Evolutionary conservation across 37 sponge, comb jelly and placozoan species (phyloP).

Genomic region (Spongilla lacustris): DNA sequence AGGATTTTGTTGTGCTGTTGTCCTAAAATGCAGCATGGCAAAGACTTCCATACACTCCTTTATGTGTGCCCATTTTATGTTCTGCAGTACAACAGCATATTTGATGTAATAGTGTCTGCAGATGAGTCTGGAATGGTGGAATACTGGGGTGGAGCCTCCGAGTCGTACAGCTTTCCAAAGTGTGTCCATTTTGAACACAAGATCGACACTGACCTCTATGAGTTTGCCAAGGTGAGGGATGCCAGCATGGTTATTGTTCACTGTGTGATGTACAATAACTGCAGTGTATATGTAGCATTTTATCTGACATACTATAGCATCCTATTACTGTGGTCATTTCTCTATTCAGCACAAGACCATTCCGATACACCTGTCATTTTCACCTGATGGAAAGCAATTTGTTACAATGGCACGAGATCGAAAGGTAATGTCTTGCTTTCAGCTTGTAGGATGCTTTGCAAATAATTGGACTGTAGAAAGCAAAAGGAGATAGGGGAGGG

Average conservation of each 20-base stretch:
- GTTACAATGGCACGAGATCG: conserved; percentile 84
- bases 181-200: conserved; percentile 84
- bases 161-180: conserved; percentile 68
- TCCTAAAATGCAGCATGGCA: background rate
- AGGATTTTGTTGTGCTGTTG: background rate
- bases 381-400: conserved; percentile 88
- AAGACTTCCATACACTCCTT: background rate
- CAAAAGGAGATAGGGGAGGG: too few species aligned
- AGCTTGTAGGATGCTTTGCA: too few species aligned
- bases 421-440: conserved; percentile 45
- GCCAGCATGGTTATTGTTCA: background rate
- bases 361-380: conserved; percentile 68
- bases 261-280: background rate
- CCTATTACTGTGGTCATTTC: background rate
- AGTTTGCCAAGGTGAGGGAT: conserved; percentile 75
- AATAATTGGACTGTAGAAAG: too few species aligned
- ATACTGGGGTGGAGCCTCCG: conserved; percentile 89
- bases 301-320: background rate
- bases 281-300: background rate
- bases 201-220: conserved; percentile 95
- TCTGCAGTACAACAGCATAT: conserved; percentile 69
- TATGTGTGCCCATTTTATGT: background rate
- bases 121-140: conserved; percentile 92
- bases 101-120: conserved; percentile 85
- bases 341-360: conserved; percentile 63